Conservation (phyloP, 2,797 vertebrate genomes). For the Coendou prehensilis region DNA sequence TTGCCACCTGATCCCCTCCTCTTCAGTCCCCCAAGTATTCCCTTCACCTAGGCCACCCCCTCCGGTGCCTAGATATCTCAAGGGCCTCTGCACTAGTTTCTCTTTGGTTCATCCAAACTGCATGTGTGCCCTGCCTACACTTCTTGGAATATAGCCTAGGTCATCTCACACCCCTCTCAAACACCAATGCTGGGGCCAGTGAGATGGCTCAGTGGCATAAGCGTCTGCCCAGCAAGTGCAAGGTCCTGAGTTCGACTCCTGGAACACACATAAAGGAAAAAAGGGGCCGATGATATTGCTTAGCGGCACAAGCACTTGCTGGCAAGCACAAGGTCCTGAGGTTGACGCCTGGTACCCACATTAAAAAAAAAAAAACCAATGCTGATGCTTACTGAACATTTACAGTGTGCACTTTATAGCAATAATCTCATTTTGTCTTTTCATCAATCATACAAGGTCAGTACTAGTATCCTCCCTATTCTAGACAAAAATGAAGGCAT, state of each 20-base stretch:
- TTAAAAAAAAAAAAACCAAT: too few relatives aligned
- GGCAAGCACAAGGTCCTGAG: too few relatives aligned
- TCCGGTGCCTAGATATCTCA: background rate
- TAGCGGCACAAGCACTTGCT: too few relatives aligned
- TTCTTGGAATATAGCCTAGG: background rate
- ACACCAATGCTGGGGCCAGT: background rate
- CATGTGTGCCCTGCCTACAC: background rate
- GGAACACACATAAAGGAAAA: too few relatives aligned
- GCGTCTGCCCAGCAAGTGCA: too few relatives aligned
- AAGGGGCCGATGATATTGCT: too few relatives aligned
- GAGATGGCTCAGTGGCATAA: too few relatives aligned
- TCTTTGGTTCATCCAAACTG: background rate
- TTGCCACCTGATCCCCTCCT: background rate
- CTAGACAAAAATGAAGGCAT: background rate
- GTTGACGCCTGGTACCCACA: too few relatives aligned
- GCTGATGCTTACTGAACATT: background rate
- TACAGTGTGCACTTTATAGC: background rate
- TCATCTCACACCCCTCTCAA: background rate
- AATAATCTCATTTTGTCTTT: background rate
- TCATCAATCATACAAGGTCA: background rate
- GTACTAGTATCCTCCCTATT: background rate
- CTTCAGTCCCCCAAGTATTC: background rate
- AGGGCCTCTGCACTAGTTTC: background rate
- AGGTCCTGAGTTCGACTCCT: too few relatives aligned
- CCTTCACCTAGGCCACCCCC: background rate